phyloP scores from a whole-genome alignment of 2,888 invertebrate species.

The Chironomus riparius region DNA sequence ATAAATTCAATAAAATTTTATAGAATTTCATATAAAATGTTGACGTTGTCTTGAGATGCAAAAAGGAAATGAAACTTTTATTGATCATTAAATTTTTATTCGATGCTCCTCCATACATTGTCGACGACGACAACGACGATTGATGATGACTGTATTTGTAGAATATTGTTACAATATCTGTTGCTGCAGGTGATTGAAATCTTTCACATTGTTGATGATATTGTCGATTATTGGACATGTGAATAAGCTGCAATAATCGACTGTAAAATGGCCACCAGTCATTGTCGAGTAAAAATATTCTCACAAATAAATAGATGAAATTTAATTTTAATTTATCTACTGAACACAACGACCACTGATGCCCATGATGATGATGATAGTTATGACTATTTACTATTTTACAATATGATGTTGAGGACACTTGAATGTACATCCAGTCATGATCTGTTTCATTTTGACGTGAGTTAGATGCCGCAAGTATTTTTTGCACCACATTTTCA shows the following conservation, averaged over 20 bases:
- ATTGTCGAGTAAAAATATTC: background rate
- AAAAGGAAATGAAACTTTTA: slow-evolving; percentile 1
- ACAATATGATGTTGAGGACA: background rate
- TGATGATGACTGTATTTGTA: background rate
- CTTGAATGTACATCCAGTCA: slow-evolving; percentile 9
- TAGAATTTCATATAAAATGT: slow-evolving; percentile 5
- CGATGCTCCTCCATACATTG: background rate
- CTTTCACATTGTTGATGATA: background rate
- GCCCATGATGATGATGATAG: background rate
- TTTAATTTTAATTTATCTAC: slow-evolving; percentile 20
- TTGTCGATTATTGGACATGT: background rate
- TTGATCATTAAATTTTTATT: slow-evolving; percentile 19
- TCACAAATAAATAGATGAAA: slow-evolving; percentile 4
- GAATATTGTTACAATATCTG: background rate
- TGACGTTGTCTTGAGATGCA: background rate
- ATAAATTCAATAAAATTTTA: slow-evolving; percentile 16
- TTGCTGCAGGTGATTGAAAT: background rate
- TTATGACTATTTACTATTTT: background rate
- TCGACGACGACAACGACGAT: background rate
- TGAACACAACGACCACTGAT: slow-evolving; percentile 1
- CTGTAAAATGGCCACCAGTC: background rate
- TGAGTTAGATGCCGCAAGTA: slow-evolving; percentile 14
- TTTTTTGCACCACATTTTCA: slow-evolving; percentile 27
- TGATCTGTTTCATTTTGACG: slow-evolving; percentile 23
- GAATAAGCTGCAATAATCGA: background rate